Evolutionary conservation across 2,888 invertebrate genomes (phyloP).

Genomic region (Petrophora chlorosata): DNA sequence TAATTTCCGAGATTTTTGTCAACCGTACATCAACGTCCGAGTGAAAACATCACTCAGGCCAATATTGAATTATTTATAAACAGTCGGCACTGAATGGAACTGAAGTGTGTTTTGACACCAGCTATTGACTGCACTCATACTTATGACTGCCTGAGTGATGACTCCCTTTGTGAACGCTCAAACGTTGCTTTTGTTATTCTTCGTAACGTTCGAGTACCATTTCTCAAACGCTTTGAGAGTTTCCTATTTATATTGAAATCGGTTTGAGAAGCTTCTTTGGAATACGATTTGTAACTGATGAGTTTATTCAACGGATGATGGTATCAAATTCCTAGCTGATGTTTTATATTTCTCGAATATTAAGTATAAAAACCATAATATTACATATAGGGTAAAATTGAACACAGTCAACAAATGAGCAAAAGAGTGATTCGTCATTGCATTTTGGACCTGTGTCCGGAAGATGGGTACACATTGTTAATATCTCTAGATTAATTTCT

Average conservation of each 20-base stretch:
- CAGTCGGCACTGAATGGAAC: slow-evolving; percentile 67
- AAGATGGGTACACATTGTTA: too few relatives aligned
- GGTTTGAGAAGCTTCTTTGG: slow-evolving; percentile 11
- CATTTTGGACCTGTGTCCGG: too few relatives aligned
- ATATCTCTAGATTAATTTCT: too few relatives aligned
- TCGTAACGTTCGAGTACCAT: slow-evolving; percentile 38
- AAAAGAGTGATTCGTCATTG: too few relatives aligned
- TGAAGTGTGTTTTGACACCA: slow-evolving; percentile 71
- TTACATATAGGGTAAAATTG: too few relatives aligned
- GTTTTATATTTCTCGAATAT: too few relatives aligned
- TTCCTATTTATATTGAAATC: slow-evolving; percentile 19
- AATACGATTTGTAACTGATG: slow-evolving; percentile 5
- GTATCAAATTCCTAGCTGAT: too few relatives aligned
- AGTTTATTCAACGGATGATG: neutral
- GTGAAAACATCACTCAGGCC: slow-evolving; percentile 53
- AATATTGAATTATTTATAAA: slow-evolving; percentile 80
- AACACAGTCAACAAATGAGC: too few relatives aligned
- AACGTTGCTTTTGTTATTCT: slow-evolving; percentile 59
- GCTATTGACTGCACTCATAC: slow-evolving; percentile 75
- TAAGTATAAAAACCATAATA: too few relatives aligned
- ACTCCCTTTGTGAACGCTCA: slow-evolving; percentile 59
- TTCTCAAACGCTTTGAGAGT: slow-evolving; percentile 36
- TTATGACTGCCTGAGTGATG: slow-evolving; percentile 77
- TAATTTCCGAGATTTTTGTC: slow-evolving; percentile 29
- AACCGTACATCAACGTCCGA: slow-evolving; percentile 42